Base-by-base conservation (phyloP, 1,140 invertebrate species). In the Muscidifurax raptorellus region DNA sequence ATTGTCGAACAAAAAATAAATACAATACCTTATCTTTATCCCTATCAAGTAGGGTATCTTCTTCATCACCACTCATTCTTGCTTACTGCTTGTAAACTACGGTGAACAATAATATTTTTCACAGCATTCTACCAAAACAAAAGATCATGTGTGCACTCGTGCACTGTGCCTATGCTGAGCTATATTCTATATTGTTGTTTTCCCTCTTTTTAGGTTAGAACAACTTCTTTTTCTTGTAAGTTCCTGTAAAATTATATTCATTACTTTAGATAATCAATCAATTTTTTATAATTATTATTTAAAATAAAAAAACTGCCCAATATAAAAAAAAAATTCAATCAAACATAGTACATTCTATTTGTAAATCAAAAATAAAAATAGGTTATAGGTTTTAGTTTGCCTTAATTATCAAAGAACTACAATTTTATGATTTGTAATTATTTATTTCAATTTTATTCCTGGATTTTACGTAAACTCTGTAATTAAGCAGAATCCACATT, bases 1-100 rank as follows among this genome's bases (percentile, higher is more conserved):
- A 59, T n/a, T 59, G 18, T 59, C 6, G 5, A 59, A n/a, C 22
- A n/a, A 59, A 59, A 7, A 4, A 59, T n/a, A 59, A 59, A 22
- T 59, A 22, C 22, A 59, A 22, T 88, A 91, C 90, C 59, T 83
- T 83, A 76, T 88, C 85, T 71, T 90, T 86, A 13, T 90, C 84
- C 71, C 79, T 78, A 12, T 69, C 13, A 67, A 88, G 80, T 69
- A 89, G 44, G 18, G 10, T 44, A 71, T 88, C 71, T 71, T 86
- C 75, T 25, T 90, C 88, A 6, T 87, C 79, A 15, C 28, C 25
- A 18, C 25, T 87, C 89, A 90, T 90, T 25, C 59, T 89, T 84
- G 30, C 27, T 18, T 76, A 82, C 52, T 71, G 28, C 40, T 40
- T 75, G 22, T 18, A 15, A 64, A 64, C 6, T 59, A n/a, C n/a